A percentile compares a stretch with the other conserved stretches of the same genome.
Evolutionary conservation across 2,797 vertebrate species (phyloP).

Genomic region (Sarcophilus harrisii): DNA sequence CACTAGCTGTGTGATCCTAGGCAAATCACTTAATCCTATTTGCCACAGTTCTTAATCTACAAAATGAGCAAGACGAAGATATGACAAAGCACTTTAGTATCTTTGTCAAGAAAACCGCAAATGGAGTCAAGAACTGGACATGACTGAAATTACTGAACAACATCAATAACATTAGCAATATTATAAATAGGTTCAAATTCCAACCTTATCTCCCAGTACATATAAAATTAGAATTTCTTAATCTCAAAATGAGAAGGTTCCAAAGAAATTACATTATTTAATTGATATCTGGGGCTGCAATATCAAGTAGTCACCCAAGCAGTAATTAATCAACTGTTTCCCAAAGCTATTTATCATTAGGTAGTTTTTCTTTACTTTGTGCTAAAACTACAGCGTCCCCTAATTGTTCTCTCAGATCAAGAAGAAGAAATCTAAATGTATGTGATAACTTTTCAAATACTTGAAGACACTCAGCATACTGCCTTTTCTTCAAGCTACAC

Average conservation of each 20-base stretch:
- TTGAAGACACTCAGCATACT: not conserved
- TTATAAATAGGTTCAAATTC: not conserved
- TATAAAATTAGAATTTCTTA: not conserved
- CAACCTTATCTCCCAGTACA: not conserved
- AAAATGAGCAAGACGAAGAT: not conserved
- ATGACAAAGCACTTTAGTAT: not conserved
- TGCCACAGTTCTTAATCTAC: not conserved
- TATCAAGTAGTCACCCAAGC: not conserved
- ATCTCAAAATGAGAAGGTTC: not conserved
- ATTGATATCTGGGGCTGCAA: not conserved
- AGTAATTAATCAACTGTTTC: not conserved
- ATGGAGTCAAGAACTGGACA: not conserved
- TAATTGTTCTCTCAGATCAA: not conserved
- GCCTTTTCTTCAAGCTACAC: not conserved
- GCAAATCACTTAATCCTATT: not conserved
- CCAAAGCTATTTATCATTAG: not conserved
- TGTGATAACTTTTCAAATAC: not conserved
- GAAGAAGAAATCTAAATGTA: not conserved
- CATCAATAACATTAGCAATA: not conserved
- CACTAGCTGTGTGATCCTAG: not conserved
- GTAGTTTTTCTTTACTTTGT: not conserved
- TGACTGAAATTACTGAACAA: not conserved
- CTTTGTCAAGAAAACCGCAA: not conserved
- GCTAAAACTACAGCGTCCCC: not conserved
- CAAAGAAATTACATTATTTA: not conserved